Conservation (phyloP, 2,797 vertebrate species). For the Melanotaenia nigrans region DNA sequence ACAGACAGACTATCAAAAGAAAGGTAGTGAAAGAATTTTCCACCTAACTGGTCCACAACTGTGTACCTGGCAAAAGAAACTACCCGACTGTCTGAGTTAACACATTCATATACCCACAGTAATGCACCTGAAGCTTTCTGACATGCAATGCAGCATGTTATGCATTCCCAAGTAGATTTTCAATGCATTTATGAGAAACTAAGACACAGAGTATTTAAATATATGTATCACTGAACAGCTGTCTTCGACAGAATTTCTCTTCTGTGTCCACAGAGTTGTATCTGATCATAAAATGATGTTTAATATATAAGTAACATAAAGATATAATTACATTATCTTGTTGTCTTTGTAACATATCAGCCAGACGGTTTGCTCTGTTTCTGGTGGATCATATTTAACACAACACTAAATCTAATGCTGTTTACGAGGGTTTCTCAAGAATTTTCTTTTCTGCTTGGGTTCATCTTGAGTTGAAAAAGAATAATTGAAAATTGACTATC, state of each 20-base stretch:
- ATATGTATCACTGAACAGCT: background rate
- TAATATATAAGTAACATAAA: conserved; percentile 8
- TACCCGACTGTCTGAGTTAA: background rate
- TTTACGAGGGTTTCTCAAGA: conserved; percentile 28
- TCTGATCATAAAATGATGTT: background rate
- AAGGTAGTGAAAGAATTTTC: conserved; percentile 17
- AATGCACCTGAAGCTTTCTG: conserved; percentile 9
- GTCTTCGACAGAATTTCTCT: background rate
- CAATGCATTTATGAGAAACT: conserved; percentile 6
- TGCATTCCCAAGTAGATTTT: background rate
- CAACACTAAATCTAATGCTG: conserved; percentile 27
- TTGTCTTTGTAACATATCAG: background rate
- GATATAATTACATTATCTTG: background rate
- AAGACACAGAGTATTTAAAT: background rate
- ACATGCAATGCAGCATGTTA: background rate
- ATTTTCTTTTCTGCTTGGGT: conserved; percentile 14
- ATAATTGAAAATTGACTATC: conserved; percentile 23
- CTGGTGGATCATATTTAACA: conserved; percentile 5
- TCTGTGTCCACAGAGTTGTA: background rate
- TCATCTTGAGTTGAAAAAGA: conserved; percentile 28
- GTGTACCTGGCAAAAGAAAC: conserved; percentile 27
- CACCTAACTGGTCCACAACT: background rate
- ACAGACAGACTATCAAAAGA: background rate
- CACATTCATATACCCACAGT: background rate
- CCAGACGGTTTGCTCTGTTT: background rate